Base-by-base conservation (phyloP, 2,888 invertebrate species). In the Napeogenes sylphis region DNA sequence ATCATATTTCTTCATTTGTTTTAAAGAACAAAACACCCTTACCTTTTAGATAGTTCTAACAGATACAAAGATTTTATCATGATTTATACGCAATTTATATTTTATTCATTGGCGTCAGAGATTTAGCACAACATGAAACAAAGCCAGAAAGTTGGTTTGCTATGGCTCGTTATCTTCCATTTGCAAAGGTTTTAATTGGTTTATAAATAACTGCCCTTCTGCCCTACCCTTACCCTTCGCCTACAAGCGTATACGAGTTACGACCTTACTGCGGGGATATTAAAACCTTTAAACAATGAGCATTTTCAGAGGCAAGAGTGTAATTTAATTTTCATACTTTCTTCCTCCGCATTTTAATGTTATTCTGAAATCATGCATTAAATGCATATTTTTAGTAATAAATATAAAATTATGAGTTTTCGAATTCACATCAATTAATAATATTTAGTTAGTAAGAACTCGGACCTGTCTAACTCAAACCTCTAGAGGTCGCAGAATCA, bases 161-260 rank as follows among this genome's bases (percentile, higher is more conserved):
- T 61, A 80, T 77, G 77, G 77, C 78, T 74, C 78, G 81, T 86
- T 87, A 86, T 87, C 85, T 79, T 69, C 77, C 70, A 75, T 75
- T 78, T 72, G 75, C 87, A 83, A 84, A 78, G 81, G 81, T 85
- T 88, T 87, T 86, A 90, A 90, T 88, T 87, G 88, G 83, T 88
- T 85, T 88, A 87, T 89, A 88, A 90, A 90, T 88, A 89, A 88
- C 85, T 82, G 72, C 75, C 77, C 71, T 66, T 68, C 62, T 64
- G 56, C 60, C 62, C 59, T 56, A 55, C 61, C 63, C 65, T 77
- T 78, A 84, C 86, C 86, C 84, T 82, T 80, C 71, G 72, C 51
- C 30, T 51, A 51, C 51, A 68, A 70, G 73, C 61, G 56, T 75
- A 56, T 66, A 74, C 75, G 78, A 80, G 78, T 85, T 86, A 87